Evolutionary conservation across 2,797 vertebrate species (phyloP).

Genomic region (Sebastes alutus): DNA sequence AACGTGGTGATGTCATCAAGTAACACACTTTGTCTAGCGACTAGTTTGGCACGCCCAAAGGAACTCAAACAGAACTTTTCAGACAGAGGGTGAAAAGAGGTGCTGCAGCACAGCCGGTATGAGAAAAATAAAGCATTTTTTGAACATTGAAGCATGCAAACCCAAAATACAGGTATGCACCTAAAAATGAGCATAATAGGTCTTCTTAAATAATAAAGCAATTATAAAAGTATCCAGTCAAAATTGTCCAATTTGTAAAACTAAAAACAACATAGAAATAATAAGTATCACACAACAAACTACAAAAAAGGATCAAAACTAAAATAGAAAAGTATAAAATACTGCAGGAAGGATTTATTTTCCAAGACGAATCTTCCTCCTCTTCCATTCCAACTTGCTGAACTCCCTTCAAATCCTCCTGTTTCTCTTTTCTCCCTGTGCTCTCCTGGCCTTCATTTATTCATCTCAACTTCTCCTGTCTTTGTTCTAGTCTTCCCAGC

Average conservation of each 20-base stretch:
- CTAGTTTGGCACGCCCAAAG: too few species aligned
- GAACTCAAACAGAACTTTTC: fast-evolving
- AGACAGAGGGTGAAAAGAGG: too few species aligned
- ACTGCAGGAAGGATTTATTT: background rate
- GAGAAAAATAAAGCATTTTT: too few species aligned
- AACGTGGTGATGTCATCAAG: too few species aligned
- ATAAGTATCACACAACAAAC: background rate
- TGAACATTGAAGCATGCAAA: fast-evolving
- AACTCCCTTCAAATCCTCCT: slow-evolving; percentile 3
- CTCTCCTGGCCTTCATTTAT: slow-evolving; percentile 17
- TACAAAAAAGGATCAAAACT: background rate
- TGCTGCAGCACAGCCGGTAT: too few species aligned
- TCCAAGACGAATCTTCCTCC: background rate
- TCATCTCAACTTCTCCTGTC: slow-evolving; percentile 23
- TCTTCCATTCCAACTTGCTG: slow-evolving; percentile 2
- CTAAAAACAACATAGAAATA: background rate
- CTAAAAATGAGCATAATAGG: fast-evolving
- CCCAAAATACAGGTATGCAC: too few species aligned
- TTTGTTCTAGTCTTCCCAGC: slow-evolving; percentile 41
- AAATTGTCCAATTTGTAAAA: background rate
- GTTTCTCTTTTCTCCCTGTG: background rate
- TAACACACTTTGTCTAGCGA: too few species aligned
- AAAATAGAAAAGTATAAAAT: background rate
- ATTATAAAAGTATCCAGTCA: background rate
- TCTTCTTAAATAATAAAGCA: background rate